Conservation (phyloP, 2,888 invertebrate genomes). For the Furcula furcula region DNA sequence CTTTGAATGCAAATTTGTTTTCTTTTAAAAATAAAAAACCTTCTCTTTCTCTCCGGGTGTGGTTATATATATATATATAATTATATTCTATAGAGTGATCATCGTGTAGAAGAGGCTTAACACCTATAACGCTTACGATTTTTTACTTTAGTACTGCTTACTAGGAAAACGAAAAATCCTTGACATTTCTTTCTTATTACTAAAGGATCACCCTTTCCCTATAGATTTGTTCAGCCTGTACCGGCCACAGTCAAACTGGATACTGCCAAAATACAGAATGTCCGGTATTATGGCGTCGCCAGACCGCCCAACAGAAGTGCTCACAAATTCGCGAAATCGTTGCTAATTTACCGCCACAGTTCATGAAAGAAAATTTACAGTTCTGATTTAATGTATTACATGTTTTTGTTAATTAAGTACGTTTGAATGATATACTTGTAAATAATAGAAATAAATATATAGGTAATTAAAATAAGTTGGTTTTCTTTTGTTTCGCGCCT, state of each 20-base stretch:
- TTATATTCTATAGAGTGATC: no score
- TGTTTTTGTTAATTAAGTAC: neutral
- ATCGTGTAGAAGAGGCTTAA: no score
- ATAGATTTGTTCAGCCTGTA: constrained; percentile 66
- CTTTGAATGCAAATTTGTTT: no score
- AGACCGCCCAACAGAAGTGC: constrained; percentile 46
- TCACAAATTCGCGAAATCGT: constrained; percentile 50
- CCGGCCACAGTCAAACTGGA: constrained; percentile 45
- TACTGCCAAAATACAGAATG: constrained; percentile 65
- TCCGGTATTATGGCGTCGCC: constrained; percentile 59
- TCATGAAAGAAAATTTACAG: constrained; percentile 38
- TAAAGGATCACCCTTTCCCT: neutral
- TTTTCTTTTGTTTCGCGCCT: neutral
- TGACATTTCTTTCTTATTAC: no score
- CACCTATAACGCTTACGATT: no score
- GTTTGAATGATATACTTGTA: neutral
- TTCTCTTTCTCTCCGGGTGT: no score
- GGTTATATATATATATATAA: no score
- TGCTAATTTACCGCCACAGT: constrained; percentile 48
- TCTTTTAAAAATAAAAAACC: no score
- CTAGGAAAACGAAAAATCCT: no score
- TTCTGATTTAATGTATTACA: constrained; percentile 37
- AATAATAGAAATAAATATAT: neutral
- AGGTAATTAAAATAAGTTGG: no score
- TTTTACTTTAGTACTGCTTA: no score